Percentiles rank a stretch among this genome's conserved stretches.
phyloP scores from a whole-genome alignment of 1,140 invertebrate species.

The Drosophila sechellia region DNA sequence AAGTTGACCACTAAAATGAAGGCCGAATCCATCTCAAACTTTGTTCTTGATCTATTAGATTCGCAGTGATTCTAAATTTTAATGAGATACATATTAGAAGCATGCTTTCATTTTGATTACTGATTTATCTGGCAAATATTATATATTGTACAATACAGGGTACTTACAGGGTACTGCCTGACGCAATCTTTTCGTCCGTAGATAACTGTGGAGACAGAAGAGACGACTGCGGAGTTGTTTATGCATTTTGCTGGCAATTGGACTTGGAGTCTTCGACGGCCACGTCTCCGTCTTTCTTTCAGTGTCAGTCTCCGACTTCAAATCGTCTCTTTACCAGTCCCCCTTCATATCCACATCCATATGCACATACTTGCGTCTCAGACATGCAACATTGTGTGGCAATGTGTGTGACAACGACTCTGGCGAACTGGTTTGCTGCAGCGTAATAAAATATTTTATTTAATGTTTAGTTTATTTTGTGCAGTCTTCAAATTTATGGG shows the following conservation, averaged over 20 bases:
- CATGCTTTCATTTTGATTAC: no score
- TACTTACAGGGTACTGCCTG: neutral
- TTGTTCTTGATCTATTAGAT: no score
- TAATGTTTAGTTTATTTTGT: constrained; percentile 82
- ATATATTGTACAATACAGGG: neutral
- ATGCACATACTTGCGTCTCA: constrained; percentile 6
- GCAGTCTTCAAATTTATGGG: constrained; percentile 68
- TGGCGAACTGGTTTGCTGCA: constrained; percentile 72
- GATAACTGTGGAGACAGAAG: constrained; percentile 22
- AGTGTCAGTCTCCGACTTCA: constrained; percentile 23
- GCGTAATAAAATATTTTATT: constrained; percentile 84
- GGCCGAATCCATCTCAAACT: no score
- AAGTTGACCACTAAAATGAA: no score
- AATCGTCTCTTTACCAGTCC: constrained; percentile 14
- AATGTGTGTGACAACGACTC: constrained; percentile 48
- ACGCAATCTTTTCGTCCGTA: constrained; percentile 1
- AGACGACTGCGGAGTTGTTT: constrained; percentile 64
- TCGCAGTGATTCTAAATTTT: no score
- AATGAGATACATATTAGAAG: no score
- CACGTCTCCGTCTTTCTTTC: constrained; percentile 23
- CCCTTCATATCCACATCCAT: constrained; percentile 8
- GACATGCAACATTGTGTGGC: constrained; percentile 73
- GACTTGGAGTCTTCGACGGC: constrained; percentile 35
- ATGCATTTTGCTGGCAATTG: constrained; percentile 65
- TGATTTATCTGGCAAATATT: no score